A percentile compares a stretch with the other conserved stretches of the same genome.
Evolutionary conservation across 2,113 vertebrate species (phyloP).

Genomic region (Entomyzon cyanotis): DNA sequence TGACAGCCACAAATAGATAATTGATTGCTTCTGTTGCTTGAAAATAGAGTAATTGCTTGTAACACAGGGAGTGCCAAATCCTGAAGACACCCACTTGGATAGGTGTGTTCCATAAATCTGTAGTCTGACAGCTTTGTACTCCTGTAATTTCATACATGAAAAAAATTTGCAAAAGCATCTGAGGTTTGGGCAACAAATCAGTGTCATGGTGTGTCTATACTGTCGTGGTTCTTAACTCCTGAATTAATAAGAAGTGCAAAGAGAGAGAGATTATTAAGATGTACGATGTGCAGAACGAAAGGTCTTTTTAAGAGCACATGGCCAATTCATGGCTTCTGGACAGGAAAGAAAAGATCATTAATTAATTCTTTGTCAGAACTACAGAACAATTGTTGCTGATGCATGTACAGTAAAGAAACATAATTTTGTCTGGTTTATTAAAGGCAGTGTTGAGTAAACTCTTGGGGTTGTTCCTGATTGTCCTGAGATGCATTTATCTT

Average conservation of each 20-base stretch:
- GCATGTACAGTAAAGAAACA: background rate
- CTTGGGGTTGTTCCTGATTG: background rate
- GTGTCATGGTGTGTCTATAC: background rate
- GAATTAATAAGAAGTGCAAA: background rate
- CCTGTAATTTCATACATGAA: background rate
- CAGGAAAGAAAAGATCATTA: background rate
- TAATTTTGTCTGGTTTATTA: background rate
- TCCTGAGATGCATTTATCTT: background rate
- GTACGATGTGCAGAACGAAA: background rate
- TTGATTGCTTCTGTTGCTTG: background rate
- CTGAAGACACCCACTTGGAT: background rate
- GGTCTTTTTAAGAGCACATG: accelerated
- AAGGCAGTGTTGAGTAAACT: background rate
- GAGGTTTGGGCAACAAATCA: background rate
- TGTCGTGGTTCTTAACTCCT: background rate
- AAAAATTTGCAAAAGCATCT: background rate
- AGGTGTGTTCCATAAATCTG: background rate
- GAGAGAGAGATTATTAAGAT: background rate
- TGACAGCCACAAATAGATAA: background rate
- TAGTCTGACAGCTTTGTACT: background rate
- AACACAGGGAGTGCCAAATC: background rate
- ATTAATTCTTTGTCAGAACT: background rate
- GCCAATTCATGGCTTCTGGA: background rate
- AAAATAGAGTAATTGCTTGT: background rate
- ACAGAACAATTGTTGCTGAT: background rate